Evolutionary conservation across 1,140 invertebrate genomes (phyloP).

Genomic region (Drosophila asahinai): DNA sequence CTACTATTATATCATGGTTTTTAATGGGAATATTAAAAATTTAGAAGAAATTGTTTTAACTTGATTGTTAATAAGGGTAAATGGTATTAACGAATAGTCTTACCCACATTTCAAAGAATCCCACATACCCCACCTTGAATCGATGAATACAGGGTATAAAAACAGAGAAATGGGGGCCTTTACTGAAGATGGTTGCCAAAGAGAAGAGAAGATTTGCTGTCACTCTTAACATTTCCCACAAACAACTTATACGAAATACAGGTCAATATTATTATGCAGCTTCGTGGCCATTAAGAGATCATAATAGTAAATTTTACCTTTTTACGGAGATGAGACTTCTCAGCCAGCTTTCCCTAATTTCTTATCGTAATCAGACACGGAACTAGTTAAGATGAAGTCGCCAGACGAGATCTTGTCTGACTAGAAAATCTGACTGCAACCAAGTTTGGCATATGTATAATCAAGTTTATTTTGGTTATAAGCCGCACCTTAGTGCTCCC

Average conservation of each 20-base stretch:
- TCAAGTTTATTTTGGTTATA: slow-evolving; percentile 11
- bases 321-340: background rate
- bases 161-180: slow-evolving; percentile 11
- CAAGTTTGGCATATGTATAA: slow-evolving; percentile 6
- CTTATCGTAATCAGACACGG: slow-evolving; percentile 12
- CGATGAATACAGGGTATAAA: slow-evolving; percentile 3
- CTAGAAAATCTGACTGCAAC: slow-evolving; percentile 1
- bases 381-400: slow-evolving; percentile 3
- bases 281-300: slow-evolving; percentile 10
- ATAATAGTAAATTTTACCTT: slow-evolving; percentile 8
- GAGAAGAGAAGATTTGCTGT: background rate
- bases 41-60: background rate
- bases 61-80: background rate
- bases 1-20: background rate
- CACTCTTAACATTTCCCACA: slow-evolving; percentile 21
- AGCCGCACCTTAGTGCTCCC: slow-evolving; percentile 4
- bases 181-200: background rate
- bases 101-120: background rate
- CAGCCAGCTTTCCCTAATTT: slow-evolving; percentile 14
- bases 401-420: slow-evolving; percentile 6
- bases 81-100: background rate
- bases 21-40: background rate
- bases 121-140: background rate
- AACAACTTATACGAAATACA: background rate
- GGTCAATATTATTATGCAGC: slow-evolving; percentile 27